Conservation (phyloP, 1,140 invertebrate genomes). For the Trinorchestia longiramus region DNA sequence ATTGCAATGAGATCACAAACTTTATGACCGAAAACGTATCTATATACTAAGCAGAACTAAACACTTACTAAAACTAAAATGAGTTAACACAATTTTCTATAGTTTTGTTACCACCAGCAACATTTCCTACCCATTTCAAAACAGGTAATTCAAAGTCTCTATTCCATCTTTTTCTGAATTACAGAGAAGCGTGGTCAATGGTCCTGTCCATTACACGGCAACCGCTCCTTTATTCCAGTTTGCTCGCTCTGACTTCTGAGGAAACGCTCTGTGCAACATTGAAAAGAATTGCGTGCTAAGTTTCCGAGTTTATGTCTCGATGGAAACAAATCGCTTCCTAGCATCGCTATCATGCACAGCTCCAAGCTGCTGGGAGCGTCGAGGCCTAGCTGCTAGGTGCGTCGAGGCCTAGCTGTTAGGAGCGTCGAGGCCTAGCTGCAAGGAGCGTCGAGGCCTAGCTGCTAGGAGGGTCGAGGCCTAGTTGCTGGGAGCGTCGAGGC, state of each 20-base stretch:
- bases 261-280: not conserved
- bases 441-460: too few species aligned
- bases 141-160: not conserved
- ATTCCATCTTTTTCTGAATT: not conserved
- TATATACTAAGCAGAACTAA: not conserved
- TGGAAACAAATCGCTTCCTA: not conserved
- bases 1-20: too few species aligned
- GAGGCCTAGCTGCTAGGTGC: too few species aligned
- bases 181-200: not conserved
- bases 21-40: not conserved
- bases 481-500: not conserved
- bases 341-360: not conserved
- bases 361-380: not conserved
- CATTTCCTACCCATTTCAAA: not conserved
- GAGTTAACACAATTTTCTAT: not conserved
- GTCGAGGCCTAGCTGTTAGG: too few species aligned
- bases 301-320: not conserved
- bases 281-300: not conserved
- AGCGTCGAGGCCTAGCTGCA: too few species aligned
- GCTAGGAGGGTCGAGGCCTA: too few species aligned
- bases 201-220: not conserved
- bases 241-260: not conserved
- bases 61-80: not conserved
- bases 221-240: not conserved
- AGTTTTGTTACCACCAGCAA: not conserved